Evolutionary conservation across 2,888 invertebrate species (phyloP).

Genomic region (Anoplius nigerrimus): DNA sequence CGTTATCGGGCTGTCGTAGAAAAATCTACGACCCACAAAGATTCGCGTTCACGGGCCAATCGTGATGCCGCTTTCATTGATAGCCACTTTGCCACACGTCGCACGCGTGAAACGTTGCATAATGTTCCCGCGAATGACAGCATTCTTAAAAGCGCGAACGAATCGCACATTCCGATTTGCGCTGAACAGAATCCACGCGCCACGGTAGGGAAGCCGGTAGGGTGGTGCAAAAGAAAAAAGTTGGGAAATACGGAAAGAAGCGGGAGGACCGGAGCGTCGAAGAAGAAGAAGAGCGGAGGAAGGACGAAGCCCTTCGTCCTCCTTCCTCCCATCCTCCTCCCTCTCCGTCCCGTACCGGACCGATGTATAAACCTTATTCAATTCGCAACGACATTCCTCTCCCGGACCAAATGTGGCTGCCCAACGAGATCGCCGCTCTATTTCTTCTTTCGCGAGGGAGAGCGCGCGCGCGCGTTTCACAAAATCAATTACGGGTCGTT

Average conservation of each 20-base stretch:
- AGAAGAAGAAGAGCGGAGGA: background rate
- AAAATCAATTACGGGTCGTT: constrained; percentile 62
- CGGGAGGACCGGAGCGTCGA: background rate
- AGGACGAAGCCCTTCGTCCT: background rate
- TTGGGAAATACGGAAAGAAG: background rate
- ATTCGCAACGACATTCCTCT: background rate
- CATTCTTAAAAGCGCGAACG: no score
- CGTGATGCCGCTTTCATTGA: no score
- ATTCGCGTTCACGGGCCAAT: no score
- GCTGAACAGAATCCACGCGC: no score
- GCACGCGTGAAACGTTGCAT: no score
- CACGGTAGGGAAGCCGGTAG: no score
- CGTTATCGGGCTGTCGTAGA: no score
- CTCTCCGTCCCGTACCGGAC: background rate
- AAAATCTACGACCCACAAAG: no score
- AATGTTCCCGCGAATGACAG: no score
- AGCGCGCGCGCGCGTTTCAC: constrained; percentile 47
- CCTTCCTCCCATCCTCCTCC: background rate
- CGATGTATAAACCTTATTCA: background rate
- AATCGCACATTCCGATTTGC: no score
- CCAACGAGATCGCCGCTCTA: constrained; percentile 10
- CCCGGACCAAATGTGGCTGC: background rate
- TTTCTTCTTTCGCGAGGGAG: constrained; percentile 38
- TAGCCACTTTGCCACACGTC: no score
- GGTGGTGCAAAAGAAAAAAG: background rate